Evolutionary conservation across 2,113 vertebrate genomes (phyloP), one percentile per base, ranked within the genome.

Genomic region (Clinocottus analis): DNA sequence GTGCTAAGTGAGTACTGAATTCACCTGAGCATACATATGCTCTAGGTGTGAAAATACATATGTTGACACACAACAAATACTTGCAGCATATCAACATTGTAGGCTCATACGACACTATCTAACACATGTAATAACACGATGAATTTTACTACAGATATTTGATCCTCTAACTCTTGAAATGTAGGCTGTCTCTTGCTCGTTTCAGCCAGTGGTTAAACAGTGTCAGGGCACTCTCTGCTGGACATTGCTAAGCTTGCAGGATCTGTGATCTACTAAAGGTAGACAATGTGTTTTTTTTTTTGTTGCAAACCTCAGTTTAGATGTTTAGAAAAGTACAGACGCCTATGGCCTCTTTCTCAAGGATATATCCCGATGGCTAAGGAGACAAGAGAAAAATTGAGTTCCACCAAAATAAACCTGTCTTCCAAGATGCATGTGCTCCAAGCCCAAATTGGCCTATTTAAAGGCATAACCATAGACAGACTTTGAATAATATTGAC

Each of bases 311-410:
- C 83, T 73, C 78, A 77, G 87, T 90, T 89, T 41, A 84, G 74
- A 85, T 91, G 92, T 93, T 94, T 91, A 83, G 85, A 85, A 91
- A 93, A 90, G 86, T 87, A 86, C 73, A 68, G 75, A 79, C 71
- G 84, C 87, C 67, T 69, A 63, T 93, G 94, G 91, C 93, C 94
- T 93, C 89, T 83, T 95, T 95, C 92, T 94, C 95, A 95, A 95
- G 94, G 94, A 95, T 92, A 94, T 80, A 75, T 79, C 75, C 79
- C 84, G 91, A 92, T 88, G 86, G 86, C 72, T 89, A 95, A 95
- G 95, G 94, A 95, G 94, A 95, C 93, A 90, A 92, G 93, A 93
- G 90, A 95, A 95, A 95, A 95, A 95, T 95, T 75, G 93, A 93
- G 93, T 91, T 82, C 79, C 92, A 93, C 92, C 87, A 91, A 95